Evolutionary conservation across 2,113 vertebrate genomes (phyloP).

Genomic region (Ardeotis arabs): DNA sequence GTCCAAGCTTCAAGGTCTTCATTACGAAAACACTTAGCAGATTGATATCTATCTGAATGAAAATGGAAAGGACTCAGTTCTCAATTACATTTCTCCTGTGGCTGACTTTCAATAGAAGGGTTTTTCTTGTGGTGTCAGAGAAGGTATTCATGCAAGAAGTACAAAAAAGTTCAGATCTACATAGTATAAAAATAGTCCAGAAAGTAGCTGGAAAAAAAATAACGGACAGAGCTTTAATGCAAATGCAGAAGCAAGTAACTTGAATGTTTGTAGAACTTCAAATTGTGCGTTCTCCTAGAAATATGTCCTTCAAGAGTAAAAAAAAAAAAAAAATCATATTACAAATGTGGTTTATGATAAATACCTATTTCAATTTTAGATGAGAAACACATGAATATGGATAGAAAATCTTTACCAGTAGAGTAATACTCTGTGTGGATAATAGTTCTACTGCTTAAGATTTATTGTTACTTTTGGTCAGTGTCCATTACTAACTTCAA

Average conservation of each 20-base stretch:
- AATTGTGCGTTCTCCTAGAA: background rate
- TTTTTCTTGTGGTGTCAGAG: background rate
- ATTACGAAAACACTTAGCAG: background rate
- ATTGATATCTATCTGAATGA: background rate
- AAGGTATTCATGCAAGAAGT: background rate
- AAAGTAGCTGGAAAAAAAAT: background rate
- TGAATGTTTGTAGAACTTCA: background rate
- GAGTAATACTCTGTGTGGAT: background rate
- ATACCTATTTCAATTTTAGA: background rate
- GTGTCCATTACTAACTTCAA: background rate
- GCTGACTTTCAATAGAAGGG: background rate
- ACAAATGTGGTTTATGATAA: background rate
- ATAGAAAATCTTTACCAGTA: background rate
- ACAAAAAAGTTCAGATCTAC: background rate
- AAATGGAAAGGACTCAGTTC: background rate
- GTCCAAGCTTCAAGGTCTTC: background rate
- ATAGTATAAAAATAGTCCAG: background rate
- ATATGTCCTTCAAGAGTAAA: background rate
- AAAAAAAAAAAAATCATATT: background rate
- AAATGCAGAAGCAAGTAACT: background rate
- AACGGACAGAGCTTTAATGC: background rate
- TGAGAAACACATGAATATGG: background rate
- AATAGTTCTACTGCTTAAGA: background rate
- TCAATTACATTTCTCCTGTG: background rate
- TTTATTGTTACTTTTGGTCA: background rate